phyloP scores from a whole-genome alignment of 2,797 vertebrate species.

The Nyctibius grandis region DNA sequence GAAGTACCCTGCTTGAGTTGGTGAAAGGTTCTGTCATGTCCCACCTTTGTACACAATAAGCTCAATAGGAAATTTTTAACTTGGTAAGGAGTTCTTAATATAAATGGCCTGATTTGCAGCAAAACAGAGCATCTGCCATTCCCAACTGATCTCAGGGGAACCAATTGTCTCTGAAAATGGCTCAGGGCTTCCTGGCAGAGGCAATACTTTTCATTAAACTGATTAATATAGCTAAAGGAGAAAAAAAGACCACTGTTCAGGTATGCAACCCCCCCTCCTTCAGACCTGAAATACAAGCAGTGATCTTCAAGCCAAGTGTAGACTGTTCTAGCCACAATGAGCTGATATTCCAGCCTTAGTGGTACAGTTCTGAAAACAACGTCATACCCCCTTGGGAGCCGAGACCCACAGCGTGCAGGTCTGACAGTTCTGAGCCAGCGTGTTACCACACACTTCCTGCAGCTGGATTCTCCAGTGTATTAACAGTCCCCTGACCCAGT shows the following conservation, averaged over 20 bases:
- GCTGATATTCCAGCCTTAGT: not conserved
- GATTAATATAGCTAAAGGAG: not conserved
- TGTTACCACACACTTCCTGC: not conserved
- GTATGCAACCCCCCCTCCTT: not conserved
- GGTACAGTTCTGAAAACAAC: not conserved
- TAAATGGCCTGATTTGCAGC: not conserved
- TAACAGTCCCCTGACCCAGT: not conserved
- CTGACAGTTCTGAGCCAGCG: not conserved
- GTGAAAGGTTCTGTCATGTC: not conserved
- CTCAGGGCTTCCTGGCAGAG: not conserved
- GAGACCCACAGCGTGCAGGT: not conserved
- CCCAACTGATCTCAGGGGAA: not conserved
- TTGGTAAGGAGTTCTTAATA: not conserved
- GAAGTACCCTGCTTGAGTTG: not conserved
- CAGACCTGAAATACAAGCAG: not conserved
- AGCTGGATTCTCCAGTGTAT: not conserved
- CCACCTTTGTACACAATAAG: not conserved
- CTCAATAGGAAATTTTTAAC: not conserved
- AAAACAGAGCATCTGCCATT: not conserved
- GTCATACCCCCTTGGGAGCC: rapidly evolving
- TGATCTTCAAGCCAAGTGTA: not conserved
- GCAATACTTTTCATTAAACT: not conserved
- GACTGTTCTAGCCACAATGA: not conserved
- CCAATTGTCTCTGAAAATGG: not conserved
- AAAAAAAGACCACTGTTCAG: not conserved